These are phyloP conservation scores for Caenorhabditis sp. DNA, from an alignment of 2,888 invertebrate species.

Conservation along the genomic window DNA sequence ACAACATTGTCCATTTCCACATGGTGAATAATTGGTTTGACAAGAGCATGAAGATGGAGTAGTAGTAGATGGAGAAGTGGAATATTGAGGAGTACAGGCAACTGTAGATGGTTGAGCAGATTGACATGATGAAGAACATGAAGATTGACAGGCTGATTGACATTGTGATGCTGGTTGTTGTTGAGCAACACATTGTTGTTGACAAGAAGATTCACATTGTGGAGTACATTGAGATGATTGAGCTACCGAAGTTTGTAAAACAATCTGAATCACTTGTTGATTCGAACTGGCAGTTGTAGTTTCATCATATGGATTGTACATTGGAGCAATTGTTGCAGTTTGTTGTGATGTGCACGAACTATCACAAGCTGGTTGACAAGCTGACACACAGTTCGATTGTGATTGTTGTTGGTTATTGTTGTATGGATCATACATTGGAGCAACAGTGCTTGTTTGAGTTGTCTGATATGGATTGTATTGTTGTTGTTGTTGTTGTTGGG, in stretches of 20 bases:
- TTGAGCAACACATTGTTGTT: conserved; percentile 48
- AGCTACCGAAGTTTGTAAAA: conserved; percentile 43
- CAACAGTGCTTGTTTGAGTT: conserved; percentile 4
- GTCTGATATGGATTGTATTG: conserved; percentile 18
- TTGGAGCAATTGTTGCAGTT: conserved; percentile 15
- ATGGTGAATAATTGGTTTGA: conserved; percentile 49
- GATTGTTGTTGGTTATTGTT: conserved; percentile 24
- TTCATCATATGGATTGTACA: conserved; percentile 10
- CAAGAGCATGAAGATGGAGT: conserved; percentile 25
- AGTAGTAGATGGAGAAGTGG: neutral
- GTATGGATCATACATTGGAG: conserved; percentile 14
- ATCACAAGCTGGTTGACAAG: conserved; percentile 34
- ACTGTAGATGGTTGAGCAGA: conserved; percentile 40
- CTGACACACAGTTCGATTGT: conserved; percentile 28
- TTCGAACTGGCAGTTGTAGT: conserved; percentile 12
- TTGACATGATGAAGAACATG: conserved; percentile 45
- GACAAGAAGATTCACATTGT: conserved; percentile 51
- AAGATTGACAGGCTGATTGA: conserved; percentile 45
- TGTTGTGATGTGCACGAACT: conserved; percentile 19
- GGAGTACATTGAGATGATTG: conserved; percentile 47
- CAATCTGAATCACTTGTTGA: conserved; percentile 31
- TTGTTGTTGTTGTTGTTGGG: neutral
- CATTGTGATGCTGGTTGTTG: conserved; percentile 48
- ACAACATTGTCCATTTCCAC: conserved; percentile 54
- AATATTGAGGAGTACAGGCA: too few relatives aligned